Evolutionary conservation across 2,888 invertebrate genomes (phyloP).

Genomic region (Ophraella communa): DNA sequence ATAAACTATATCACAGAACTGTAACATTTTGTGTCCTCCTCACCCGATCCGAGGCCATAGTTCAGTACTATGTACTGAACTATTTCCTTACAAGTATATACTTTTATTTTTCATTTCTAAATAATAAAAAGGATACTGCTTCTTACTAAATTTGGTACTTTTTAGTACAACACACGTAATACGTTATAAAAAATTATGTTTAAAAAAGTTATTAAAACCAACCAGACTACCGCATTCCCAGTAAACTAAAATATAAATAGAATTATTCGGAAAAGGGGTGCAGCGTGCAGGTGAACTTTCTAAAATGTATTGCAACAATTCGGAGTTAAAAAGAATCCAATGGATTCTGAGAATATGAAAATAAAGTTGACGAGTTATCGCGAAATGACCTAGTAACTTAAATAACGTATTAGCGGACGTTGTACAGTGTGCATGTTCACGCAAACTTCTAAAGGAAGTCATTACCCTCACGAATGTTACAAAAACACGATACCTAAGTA

Average conservation of each 20-base stretch:
- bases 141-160: too few relatives aligned
- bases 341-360: not conserved
- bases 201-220: not conserved
- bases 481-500: not conserved
- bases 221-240: not conserved
- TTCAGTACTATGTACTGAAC: too few relatives aligned
- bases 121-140: too few relatives aligned
- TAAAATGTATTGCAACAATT: not conserved
- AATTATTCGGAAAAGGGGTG: not conserved
- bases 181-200: not conserved
- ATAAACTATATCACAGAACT: too few relatives aligned
- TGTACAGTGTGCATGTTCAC: constrained; percentile 3
- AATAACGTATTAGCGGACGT: constrained; percentile 8
- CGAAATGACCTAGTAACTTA: constrained; percentile 24
- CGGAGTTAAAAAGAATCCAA: not conserved
- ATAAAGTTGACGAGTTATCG: constrained; percentile 20
- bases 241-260: not conserved
- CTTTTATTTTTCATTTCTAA: too few relatives aligned
- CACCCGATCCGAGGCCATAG: too few relatives aligned
- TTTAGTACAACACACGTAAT: too few relatives aligned
- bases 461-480: constrained; percentile 12
- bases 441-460: constrained; percentile 16
- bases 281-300: not conserved
- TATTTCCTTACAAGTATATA: too few relatives aligned
- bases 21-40: too few relatives aligned